These are phyloP conservation scores for Kryptolebias ocellatus DNA, from an alignment of 2,797 vertebrate genomes.

Conservation along the genomic window DNA sequence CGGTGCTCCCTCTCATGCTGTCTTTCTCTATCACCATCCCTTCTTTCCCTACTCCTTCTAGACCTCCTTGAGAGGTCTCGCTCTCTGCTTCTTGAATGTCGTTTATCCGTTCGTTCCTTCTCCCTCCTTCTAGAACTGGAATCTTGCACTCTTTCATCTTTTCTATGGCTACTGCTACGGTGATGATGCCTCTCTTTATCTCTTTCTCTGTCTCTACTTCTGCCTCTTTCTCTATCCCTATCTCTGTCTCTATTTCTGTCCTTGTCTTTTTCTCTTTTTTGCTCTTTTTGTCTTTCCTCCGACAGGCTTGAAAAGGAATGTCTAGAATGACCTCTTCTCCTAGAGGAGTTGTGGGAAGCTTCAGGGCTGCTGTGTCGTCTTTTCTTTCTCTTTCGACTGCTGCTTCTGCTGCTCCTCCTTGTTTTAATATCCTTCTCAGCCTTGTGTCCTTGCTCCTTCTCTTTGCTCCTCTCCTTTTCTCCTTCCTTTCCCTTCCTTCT, in stretches of 20 bases:
- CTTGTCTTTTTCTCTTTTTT: constrained; percentile 63
- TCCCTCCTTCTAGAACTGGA: constrained; percentile 74
- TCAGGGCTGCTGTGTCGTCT: constrained; percentile 71
- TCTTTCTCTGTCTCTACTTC: constrained; percentile 61
- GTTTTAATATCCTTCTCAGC: constrained; percentile 61
- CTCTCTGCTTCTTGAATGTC: constrained; percentile 70
- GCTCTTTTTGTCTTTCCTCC: constrained; percentile 66
- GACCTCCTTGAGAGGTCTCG: constrained; percentile 73
- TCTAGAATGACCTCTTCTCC: constrained; percentile 69
- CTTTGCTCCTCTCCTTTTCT: constrained; percentile 62
- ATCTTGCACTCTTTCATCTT: constrained; percentile 72
- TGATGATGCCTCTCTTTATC: constrained; percentile 68
- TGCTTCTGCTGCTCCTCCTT: constrained; percentile 74
- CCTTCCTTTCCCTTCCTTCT: constrained; percentile 74
- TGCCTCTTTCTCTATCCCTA: constrained; percentile 61
- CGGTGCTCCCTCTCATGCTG: constrained; percentile 72
- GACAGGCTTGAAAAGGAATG: constrained; percentile 81
- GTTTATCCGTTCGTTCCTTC: constrained; percentile 55
- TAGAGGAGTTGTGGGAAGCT: constrained; percentile 71
- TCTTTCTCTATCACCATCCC: constrained; percentile 76
- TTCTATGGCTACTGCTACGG: constrained; percentile 73
- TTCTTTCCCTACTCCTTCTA: constrained; percentile 72
- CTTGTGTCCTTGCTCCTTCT: constrained; percentile 58
- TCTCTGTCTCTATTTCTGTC: constrained; percentile 25
- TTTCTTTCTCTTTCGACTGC: constrained; percentile 78